Evolutionary conservation across 2,797 vertebrate species (phyloP).

Genomic region (Furcifer pardalis): DNA sequence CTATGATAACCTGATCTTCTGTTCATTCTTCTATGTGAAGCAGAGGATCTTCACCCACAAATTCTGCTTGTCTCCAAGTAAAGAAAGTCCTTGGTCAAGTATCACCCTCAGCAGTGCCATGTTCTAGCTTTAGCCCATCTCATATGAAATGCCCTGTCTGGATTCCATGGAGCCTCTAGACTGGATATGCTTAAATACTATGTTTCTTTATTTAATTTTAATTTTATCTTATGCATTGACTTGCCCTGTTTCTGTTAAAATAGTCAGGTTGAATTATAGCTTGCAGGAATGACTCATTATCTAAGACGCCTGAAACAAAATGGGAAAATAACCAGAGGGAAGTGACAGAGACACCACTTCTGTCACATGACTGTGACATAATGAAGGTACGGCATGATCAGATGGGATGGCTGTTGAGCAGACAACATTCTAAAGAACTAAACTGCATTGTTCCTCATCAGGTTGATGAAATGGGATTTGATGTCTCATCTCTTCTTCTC

Average conservation of each 20-base stretch:
- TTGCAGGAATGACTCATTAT: neutral
- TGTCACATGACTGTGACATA: neutral
- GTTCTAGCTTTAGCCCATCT: neutral
- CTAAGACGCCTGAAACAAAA: neutral
- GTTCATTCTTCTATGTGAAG: neutral
- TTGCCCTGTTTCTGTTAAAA: neutral
- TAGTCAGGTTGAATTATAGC: too few species aligned
- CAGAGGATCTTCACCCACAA: neutral
- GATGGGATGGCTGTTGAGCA: too few species aligned
- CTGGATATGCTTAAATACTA: neutral
- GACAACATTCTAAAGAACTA: too few species aligned
- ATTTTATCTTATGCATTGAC: neutral
- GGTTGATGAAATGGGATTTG: neutral
- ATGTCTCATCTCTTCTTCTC: too few species aligned
- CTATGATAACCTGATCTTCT: neutral
- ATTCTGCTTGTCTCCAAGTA: neutral
- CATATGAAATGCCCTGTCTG: neutral
- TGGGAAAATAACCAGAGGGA: neutral
- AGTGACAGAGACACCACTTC: neutral
- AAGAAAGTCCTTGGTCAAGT: neutral
- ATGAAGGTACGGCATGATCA: neutral
- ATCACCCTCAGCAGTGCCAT: neutral
- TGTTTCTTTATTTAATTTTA: neutral
- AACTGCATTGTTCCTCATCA: too few species aligned
- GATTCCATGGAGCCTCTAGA: neutral